phyloP scores from a whole-genome alignment of 1,140 invertebrate species.

The Homalodisca vitripennis region DNA sequence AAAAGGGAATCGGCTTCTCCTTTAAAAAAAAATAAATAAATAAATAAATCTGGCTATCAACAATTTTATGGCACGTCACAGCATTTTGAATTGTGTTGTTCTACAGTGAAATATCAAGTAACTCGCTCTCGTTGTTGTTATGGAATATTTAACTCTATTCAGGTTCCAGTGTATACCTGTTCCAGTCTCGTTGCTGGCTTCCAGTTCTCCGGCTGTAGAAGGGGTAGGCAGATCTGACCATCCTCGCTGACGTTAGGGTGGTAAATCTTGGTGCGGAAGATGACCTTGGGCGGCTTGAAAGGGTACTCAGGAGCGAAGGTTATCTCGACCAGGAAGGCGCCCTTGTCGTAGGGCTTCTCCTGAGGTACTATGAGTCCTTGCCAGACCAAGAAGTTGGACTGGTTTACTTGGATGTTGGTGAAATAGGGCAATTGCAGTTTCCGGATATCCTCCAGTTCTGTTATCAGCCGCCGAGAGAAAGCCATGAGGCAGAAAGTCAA shows the following conservation, averaged over 20 bases:
- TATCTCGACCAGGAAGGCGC: conserved; percentile 97
- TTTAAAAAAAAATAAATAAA: no score
- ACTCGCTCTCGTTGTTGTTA: no score
- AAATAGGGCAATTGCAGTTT: conserved; percentile 73
- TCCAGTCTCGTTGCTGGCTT: conserved; percentile 99
- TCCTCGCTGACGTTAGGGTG: conserved; percentile 99
- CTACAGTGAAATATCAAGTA: no score
- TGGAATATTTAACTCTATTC: no score
- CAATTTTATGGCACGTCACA: no score
- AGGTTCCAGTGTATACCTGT: conserved; percentile 51
- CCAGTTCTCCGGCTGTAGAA: conserved; percentile 98
- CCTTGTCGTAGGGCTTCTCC: conserved; percentile 97
- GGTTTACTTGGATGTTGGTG: conserved; percentile 91
- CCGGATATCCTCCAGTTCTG: conserved; percentile 81
- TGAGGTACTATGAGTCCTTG: conserved; percentile 92
- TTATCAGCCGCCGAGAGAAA: conserved; percentile 23
- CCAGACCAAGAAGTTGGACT: conserved; percentile 91
- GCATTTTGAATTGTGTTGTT: no score
- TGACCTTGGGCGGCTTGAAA: conserved; percentile 98
- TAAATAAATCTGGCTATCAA: no score
- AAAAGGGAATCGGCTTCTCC: no score
- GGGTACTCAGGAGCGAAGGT: conserved; percentile 99
- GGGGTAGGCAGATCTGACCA: conserved; percentile 95
- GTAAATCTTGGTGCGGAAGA: conserved; percentile 99
- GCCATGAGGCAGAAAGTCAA: no score